Evolutionary conservation across 1,140 invertebrate genomes (phyloP).

Genomic region (Ylistrum balloti): DNA sequence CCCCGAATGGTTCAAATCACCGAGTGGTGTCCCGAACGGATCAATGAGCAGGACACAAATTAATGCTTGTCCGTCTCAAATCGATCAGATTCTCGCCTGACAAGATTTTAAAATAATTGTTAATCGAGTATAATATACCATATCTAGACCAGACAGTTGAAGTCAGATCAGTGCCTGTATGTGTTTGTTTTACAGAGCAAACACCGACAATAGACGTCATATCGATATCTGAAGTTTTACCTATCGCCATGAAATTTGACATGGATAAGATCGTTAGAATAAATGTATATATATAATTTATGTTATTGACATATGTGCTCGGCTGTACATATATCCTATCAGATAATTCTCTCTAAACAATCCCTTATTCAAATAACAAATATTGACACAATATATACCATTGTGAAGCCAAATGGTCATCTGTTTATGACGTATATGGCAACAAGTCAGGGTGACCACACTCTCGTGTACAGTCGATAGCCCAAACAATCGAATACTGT

Average conservation of each 20-base stretch:
- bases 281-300: neutral
- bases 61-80: neutral
- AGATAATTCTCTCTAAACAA: constrained; percentile 7
- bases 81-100: neutral
- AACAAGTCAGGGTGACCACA: neutral
- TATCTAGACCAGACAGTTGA: constrained; percentile 4
- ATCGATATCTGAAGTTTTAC: neutral
- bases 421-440: neutral
- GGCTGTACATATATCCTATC: neutral
- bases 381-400: neutral
- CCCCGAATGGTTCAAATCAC: neutral
- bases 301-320: neutral
- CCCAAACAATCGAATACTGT: neutral
- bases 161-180: neutral
- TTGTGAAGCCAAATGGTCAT: neutral
- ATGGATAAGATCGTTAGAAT: neutral
- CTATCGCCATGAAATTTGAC: neutral
- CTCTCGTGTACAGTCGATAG: neutral
- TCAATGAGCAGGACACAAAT: neutral
- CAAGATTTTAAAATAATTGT: neutral
- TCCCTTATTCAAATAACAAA: neutral
- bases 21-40: constrained; percentile 20
- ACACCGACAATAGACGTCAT: neutral
- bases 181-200: neutral
- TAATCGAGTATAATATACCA: neutral